These are phyloP conservation scores for Eufriesea mexicana DNA, from an alignment of 1,140 invertebrate species.

Conservation along the genomic window DNA sequence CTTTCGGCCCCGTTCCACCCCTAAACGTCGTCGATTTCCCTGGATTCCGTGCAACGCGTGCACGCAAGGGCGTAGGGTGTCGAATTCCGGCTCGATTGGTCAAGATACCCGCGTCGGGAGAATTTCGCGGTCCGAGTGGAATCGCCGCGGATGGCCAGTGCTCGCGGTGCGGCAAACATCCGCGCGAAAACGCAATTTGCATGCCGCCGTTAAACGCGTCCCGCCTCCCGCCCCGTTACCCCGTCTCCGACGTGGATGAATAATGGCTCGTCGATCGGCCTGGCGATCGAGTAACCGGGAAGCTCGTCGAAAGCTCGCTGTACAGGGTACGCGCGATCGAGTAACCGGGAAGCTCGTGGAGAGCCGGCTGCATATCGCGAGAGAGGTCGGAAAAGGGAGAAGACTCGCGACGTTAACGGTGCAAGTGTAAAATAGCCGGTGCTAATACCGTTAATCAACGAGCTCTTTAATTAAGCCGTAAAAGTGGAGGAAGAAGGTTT, in stretches of 20 bases:
- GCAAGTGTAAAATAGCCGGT: background rate
- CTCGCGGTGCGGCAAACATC: too few relatives aligned
- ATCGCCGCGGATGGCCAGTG: too few relatives aligned
- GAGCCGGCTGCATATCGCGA: background rate
- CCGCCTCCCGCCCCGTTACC: background rate
- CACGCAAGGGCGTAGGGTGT: too few relatives aligned
- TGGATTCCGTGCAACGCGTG: too few relatives aligned
- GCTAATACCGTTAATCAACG: background rate
- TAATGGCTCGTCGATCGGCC: background rate
- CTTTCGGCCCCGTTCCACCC: background rate
- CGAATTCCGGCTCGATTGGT: too few relatives aligned
- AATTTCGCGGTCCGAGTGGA: conserved; percentile 12
- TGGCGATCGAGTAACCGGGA: background rate
- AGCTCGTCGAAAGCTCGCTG: too few relatives aligned
- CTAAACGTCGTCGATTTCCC: background rate
- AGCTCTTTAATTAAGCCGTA: background rate
- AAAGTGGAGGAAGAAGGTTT: too few relatives aligned
- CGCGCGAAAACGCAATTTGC: conserved; percentile 20
- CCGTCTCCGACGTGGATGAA: background rate
- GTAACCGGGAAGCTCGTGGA: background rate
- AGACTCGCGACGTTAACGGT: background rate
- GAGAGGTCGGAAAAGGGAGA: background rate
- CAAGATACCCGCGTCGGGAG: background rate
- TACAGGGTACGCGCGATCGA: too few relatives aligned
- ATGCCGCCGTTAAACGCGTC: background rate